These are phyloP conservation scores for Euspilapteryx auroguttella DNA, from an alignment of 2,888 invertebrate species.

Conservation along the genomic window DNA sequence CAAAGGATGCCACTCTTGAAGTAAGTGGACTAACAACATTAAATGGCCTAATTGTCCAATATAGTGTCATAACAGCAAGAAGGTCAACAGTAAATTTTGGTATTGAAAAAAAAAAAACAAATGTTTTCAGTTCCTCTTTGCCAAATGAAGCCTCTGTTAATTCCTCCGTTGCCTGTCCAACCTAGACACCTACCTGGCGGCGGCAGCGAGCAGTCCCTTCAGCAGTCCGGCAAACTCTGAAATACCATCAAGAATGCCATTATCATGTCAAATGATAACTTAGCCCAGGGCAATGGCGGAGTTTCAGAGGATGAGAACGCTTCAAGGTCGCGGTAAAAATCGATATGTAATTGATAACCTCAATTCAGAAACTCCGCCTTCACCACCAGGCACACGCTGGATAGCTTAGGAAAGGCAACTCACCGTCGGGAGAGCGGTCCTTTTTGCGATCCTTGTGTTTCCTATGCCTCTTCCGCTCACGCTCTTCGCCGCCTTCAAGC, in stretches of 20 bases:
- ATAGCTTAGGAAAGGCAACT: slow-evolving; percentile 18
- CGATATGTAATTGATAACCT: background rate
- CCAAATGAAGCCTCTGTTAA: no score
- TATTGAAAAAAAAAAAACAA: no score
- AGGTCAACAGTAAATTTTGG: no score
- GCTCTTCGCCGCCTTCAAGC: slow-evolving; percentile 57
- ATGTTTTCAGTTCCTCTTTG: no score
- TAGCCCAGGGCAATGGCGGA: slow-evolving; percentile 15
- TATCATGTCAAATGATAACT: slow-evolving; percentile 33
- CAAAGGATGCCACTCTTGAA: no score
- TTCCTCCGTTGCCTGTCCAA: no score
- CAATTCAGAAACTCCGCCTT: slow-evolving; percentile 15
- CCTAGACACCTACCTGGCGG: slow-evolving; percentile 39
- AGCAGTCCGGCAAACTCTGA: no score
- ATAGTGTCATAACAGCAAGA: no score
- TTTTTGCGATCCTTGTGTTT: slow-evolving; percentile 60
- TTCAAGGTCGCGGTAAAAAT: no score
- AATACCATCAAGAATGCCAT: slow-evolving; percentile 59
- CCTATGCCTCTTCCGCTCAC: slow-evolving; percentile 39
- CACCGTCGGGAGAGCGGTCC: slow-evolving; percentile 62
- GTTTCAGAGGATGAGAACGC: no score
- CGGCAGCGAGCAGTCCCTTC: slow-evolving; percentile 22
- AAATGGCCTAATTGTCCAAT: no score
- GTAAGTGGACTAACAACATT: no score
- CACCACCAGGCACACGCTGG: slow-evolving; percentile 23